Base-by-base conservation (phyloP, 2,888 invertebrate genomes). In the Tetragonisca angustula region DNA sequence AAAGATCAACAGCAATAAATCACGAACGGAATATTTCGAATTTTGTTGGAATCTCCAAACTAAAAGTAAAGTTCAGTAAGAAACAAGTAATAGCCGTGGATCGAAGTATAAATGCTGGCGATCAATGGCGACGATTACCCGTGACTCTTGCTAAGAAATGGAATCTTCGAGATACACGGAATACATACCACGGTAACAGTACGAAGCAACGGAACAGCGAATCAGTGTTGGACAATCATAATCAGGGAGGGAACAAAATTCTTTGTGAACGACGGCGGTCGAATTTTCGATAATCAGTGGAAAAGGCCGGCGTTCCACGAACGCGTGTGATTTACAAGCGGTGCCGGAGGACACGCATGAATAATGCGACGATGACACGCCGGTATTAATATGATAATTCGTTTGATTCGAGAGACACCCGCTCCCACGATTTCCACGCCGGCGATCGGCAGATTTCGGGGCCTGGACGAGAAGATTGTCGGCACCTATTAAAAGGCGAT, bases 331-430 rank as follows among this genome's bases (percentile, higher is more conserved):
- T 89, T 89, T 89, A 89, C 74, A 70, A 54, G n/a, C 80, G 32
- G 43, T 56, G 52, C 59, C 73, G 72, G 71, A 76, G 71, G 86
- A 84, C 83, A 85, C 67, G 68, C 82, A 82, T 88, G 89, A 89
- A 87, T 89, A 89, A 89, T 83, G 79, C 82, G 79, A 84, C 87
- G 89, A 89, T 85, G 89, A 89, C 88, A 87, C 88, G 89, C 67
- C 77, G 83, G 79, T 88, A 89, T 89, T 89, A 89, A 89, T 89
- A 89, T 89, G 88, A 88, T 89, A 89, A 89, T 89, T 88, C 84
- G 83, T 78, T 84, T 85, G 81, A 84, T 85, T 83, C 84, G 79
- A 32, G 77, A 69, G 81, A 69, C 80, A 59, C 56, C n/a, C 32
- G 81, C 85, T 85, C 81, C 85, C 85, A 84, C 81, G 85, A 84